These are phyloP conservation scores for Recurvirostra avosetta DNA, from an alignment of 2,113 vertebrate genomes.

Conservation along the genomic window DNA sequence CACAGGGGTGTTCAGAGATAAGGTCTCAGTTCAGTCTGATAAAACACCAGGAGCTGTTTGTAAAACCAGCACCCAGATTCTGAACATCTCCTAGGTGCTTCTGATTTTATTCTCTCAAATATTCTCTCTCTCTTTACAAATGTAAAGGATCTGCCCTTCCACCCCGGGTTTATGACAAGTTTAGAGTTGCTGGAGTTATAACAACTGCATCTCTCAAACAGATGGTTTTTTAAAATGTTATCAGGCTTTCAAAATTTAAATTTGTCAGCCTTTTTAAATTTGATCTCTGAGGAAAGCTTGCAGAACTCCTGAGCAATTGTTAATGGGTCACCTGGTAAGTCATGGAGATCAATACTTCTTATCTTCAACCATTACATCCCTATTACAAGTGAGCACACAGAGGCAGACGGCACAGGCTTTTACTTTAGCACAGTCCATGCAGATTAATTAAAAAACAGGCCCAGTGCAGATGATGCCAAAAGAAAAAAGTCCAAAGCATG, in stretches of 20 bases:
- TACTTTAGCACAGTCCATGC: not conserved
- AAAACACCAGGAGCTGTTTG: not conserved
- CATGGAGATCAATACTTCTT: not conserved
- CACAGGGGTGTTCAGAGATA: not conserved
- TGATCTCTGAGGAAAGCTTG: not conserved
- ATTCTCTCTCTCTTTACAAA: too few species aligned
- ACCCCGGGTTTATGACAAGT: rapidly evolving
- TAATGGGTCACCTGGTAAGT: not conserved
- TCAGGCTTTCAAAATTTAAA: not conserved
- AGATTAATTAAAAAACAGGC: conserved; percentile 60
- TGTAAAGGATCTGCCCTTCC: not conserved
- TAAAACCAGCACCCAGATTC: not conserved
- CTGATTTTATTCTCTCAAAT: not conserved
- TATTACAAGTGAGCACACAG: not conserved
- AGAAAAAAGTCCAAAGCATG: conserved; percentile 48
- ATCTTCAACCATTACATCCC: not conserved
- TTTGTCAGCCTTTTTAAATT: not conserved
- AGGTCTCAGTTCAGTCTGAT: not conserved
- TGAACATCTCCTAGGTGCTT: not conserved
- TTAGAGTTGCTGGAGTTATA: not conserved
- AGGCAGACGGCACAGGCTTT: not conserved
- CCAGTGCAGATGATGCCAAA: conserved; percentile 27
- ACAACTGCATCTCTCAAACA: not conserved
- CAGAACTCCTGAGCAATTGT: not conserved
- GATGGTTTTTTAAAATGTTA: rapidly evolving